Evolutionary conservation across 2,888 invertebrate genomes (phyloP).

Genomic region (Aleiodes leptofemur): DNA sequence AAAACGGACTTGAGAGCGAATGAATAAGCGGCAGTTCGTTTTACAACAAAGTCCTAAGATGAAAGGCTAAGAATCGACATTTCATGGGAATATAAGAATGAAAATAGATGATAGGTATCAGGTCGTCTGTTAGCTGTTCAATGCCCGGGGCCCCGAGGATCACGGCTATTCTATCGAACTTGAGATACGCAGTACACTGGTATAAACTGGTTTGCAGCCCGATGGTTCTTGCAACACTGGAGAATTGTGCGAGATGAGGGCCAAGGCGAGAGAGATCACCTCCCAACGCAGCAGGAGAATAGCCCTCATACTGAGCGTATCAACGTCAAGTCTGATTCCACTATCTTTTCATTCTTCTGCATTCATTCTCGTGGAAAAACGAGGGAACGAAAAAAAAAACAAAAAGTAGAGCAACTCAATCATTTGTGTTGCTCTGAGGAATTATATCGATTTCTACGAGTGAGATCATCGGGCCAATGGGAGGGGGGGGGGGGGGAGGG

Average conservation of each 20-base stretch:
- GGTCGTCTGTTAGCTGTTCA: no score
- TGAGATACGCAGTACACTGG: conserved; percentile 42
- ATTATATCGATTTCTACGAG: background rate
- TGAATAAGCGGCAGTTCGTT: background rate
- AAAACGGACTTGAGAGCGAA: background rate
- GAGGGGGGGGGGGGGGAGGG: background rate
- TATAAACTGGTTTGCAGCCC: conserved; percentile 67
- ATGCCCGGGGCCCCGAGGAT: no score
- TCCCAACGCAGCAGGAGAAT: conserved; percentile 35
- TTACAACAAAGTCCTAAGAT: background rate
- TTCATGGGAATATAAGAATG: conserved; percentile 2
- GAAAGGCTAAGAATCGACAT: background rate
- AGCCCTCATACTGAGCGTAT: conserved; percentile 23
- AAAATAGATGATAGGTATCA: conserved; percentile 6
- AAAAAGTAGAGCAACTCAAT: no score
- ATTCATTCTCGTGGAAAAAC: no score
- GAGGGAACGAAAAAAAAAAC: no score
- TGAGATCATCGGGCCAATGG: background rate
- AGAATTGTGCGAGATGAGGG: conserved; percentile 40
- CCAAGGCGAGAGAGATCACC: conserved; percentile 53
- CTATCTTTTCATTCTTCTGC: background rate
- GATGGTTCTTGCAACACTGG: conserved; percentile 58
- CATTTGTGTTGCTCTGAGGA: no score
- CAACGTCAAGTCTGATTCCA: background rate
- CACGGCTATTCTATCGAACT: no score